Percentiles rank a stretch among this genome's conserved stretches.
Evolutionary conservation across 1,140 invertebrate genomes (phyloP).

Genomic region (Tetragonula clypearis): DNA sequence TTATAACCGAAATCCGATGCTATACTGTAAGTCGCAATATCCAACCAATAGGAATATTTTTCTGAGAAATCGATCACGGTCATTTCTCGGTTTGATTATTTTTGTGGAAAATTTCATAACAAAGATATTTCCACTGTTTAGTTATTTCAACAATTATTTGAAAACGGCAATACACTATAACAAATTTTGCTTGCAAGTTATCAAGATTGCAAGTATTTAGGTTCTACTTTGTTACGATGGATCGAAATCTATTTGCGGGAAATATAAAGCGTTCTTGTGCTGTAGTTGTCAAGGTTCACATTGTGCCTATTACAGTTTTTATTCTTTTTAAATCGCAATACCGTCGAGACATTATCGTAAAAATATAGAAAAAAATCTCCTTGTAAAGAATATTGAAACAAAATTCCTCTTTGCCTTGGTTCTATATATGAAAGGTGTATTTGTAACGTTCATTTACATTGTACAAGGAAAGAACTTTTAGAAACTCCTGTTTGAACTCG

Average conservation of each 20-base stretch:
- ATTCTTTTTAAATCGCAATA: neutral
- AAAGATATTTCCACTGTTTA: too few relatives aligned
- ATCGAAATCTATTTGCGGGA: neutral
- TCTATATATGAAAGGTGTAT: neutral
- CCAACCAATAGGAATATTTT: neutral
- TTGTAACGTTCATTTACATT: neutral
- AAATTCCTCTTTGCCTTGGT: neutral
- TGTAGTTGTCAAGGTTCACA: slow-evolving; percentile 20
- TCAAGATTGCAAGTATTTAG: neutral
- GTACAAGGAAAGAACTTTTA: neutral
- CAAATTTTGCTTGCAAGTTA: neutral
- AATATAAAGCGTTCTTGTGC: slow-evolving; percentile 3
- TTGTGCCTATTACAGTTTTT: neutral
- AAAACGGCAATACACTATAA: neutral
- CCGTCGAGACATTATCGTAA: neutral
- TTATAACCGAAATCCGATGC: neutral
- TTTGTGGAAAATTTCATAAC: too few relatives aligned
- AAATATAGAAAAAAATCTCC: neutral
- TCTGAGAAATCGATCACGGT: neutral
- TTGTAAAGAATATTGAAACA: neutral
- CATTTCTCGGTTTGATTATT: neutral
- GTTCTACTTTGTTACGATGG: slow-evolving; percentile 2
- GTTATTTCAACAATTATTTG: too few relatives aligned
- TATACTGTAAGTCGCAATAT: neutral
- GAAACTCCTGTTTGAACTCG: neutral